phyloP scores from a whole-genome alignment of 2,113 vertebrate species.

The Ochotona princeps region DNA sequence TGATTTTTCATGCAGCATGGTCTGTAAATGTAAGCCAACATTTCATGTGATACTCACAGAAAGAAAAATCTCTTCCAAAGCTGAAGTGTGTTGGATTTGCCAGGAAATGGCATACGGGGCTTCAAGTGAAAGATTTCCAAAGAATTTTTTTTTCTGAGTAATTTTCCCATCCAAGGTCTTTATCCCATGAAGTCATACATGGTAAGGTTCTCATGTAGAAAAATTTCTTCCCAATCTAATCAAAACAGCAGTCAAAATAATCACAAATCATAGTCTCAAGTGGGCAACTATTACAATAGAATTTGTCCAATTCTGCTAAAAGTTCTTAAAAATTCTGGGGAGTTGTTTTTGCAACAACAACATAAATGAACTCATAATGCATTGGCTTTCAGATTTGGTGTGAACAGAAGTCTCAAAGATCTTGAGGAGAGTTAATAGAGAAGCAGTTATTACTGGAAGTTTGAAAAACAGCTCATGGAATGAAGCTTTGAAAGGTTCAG shows the following conservation, averaged over 20 bases:
- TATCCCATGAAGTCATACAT: conserved; percentile 13
- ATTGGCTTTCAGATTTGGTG: background rate
- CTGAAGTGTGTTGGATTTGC: background rate
- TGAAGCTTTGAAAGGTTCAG: background rate
- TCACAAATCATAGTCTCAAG: conserved; percentile 25
- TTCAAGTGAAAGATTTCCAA: background rate
- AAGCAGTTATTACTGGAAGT: background rate
- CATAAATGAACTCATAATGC: background rate
- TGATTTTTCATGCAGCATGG: background rate
- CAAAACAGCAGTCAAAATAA: conserved; percentile 32
- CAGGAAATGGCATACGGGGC: background rate
- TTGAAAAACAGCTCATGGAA: background rate
- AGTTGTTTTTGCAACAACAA: background rate
- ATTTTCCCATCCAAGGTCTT: conserved; percentile 4
- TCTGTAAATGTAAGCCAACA: background rate
- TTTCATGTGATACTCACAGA: conserved; percentile 17
- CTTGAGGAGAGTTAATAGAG: background rate
- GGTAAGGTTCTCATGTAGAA: background rate
- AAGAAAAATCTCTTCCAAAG: conserved; percentile 32
- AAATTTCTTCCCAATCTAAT: background rate
- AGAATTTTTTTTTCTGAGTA: conserved; percentile 25
- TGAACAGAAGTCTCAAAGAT: background rate
- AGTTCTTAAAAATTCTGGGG: background rate
- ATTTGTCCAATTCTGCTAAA: background rate
- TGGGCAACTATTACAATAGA: background rate